Evolutionary conservation across 2,113 vertebrate species (phyloP), one percentile per base, ranked within the genome.

Genomic region (Platysternon megacephalum): DNA sequence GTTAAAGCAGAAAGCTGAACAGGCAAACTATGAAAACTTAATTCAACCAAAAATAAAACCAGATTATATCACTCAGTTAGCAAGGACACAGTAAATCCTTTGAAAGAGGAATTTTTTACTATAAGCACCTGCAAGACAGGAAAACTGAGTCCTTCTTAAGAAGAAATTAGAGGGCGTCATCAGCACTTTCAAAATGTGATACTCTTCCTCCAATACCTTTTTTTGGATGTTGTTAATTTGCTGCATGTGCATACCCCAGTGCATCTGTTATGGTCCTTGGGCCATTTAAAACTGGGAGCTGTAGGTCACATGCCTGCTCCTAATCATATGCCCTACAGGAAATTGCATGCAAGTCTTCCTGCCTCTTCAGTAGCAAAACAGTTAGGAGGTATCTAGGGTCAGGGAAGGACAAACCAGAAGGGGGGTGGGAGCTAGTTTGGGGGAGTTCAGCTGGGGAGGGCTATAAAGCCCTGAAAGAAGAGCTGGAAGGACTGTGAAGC

Each of bases 361-460:
- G 6, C 42, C 55, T 82, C 32, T 81, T 65, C 28, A 29, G 58
- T 14, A 93, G 91, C 12, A 39, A 35, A 35, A 5, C 61, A 91
- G 61, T 82, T 79, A 96, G 49, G 19, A 14, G 19, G 90, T 74
- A 93, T 19, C 3, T 21, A 72, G 68, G 68, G 8, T 72, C 68
- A 72, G 68, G 68, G n/a, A 72, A 96, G 90, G n/a, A 39, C 35
- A 39, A 39, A 72, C 68, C 17, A 74, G 32, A 74, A 42, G 85
- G 49, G 52, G 82, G 74, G 83, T 94, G 65, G 42, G 52, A 56
- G 52, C 19, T 91, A 97, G 85, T 49, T 95, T 78, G 93, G 82
- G 85, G 22, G 65, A 93, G 85, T 74, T 94, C 88, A 95, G 89
- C 90, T 93, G 94, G 91, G 79, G n/a, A n/a, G n/a, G 8, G n/a